These are phyloP conservation scores for Brachycybe producta DNA, from an alignment of 2,888 invertebrate species.

Conservation along the genomic window DNA sequence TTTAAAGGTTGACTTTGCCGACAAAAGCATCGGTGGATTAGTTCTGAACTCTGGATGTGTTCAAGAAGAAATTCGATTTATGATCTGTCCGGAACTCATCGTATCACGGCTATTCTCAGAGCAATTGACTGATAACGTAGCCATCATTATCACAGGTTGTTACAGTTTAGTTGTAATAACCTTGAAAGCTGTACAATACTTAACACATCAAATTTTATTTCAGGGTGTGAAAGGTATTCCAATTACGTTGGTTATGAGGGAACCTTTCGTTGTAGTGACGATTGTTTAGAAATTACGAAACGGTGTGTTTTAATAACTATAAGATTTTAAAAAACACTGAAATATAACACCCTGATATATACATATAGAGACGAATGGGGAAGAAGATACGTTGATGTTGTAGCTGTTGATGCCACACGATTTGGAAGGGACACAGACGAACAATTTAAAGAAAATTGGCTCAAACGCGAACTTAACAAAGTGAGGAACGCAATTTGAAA, in stretches of 20 bases:
- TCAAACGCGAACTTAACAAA: slow-evolving; percentile 72
- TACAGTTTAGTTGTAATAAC: slow-evolving; percentile 20
- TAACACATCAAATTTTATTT: background rate
- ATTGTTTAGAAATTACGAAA: slow-evolving; percentile 45
- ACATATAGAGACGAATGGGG: slow-evolving; percentile 33
- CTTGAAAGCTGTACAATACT: background rate
- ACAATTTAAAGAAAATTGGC: slow-evolving; percentile 33
- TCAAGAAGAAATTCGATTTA: slow-evolving; percentile 93
- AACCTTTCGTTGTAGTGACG: slow-evolving; percentile 62
- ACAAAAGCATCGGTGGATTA: slow-evolving; percentile 69
- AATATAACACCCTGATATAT: slow-evolving; percentile 6
- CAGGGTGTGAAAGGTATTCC: slow-evolving; percentile 59
- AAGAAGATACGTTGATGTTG: slow-evolving; percentile 44
- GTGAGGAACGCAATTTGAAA: no score
- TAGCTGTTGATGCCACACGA: slow-evolving; percentile 78
- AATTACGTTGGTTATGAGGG: slow-evolving; percentile 67
- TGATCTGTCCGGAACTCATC: slow-evolving; percentile 85
- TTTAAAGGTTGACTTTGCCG: slow-evolving; percentile 18
- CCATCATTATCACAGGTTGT: slow-evolving; percentile 66
- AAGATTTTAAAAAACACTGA: background rate
- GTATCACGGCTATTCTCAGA: slow-evolving; percentile 76
- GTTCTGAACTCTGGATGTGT: slow-evolving; percentile 80
- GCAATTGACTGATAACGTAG: slow-evolving; percentile 61
- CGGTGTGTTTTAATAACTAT: slow-evolving; percentile 29
- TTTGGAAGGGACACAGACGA: slow-evolving; percentile 48